Evolutionary conservation across 2,888 invertebrate species (phyloP), one percentile per base, ranked within the genome.

Genomic region (Hololepta plana): DNA sequence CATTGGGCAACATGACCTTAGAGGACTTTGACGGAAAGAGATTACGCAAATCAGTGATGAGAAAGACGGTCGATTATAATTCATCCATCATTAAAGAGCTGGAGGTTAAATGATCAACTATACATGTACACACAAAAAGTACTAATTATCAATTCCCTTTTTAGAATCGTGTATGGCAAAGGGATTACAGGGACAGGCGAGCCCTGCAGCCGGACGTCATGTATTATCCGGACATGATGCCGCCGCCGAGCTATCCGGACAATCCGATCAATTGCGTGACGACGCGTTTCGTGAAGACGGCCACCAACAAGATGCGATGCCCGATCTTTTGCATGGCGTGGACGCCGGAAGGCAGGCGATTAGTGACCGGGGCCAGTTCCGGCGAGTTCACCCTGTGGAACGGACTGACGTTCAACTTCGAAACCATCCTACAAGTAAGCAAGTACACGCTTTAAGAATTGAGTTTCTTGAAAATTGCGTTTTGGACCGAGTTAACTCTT

Each of bases 351-450:
- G 98, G 98, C 8, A 70, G 98, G 37, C 71, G 98, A 39, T 62
- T 99, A 33, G 87, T 98, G 4, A 99, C 98, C 2, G 98, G 98
- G 6, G 96, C 98, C 12, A 96, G 96, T 14, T 95, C 95, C 29
- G 98, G 98, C 22, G 98, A 99, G 59, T 98, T 99, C 49, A 99
- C 98, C 0, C 61, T 99, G 3, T 99, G 98, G 98, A 98, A 98
- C 64, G 98, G 98, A 15, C 67, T 98, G 14, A 98, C 96, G n/a
- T 99, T 98, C 58, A 99, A 98, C 61, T 99, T 99, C 61, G 98
- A 99, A 64, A 99, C 98, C n/a, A 99, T 99, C 53, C 64, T 98
- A 24, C 98, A 98, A 72, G 87, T 85, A 54, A 45, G 49, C 45
- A 28, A 16, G 4, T 15, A 24, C 4, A 8, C 16, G 9, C 6